Evolutionary conservation across 2,888 invertebrate genomes (phyloP), one percentile per base, ranked within the genome.

Genomic region (Strigamia transsilvanica): DNA sequence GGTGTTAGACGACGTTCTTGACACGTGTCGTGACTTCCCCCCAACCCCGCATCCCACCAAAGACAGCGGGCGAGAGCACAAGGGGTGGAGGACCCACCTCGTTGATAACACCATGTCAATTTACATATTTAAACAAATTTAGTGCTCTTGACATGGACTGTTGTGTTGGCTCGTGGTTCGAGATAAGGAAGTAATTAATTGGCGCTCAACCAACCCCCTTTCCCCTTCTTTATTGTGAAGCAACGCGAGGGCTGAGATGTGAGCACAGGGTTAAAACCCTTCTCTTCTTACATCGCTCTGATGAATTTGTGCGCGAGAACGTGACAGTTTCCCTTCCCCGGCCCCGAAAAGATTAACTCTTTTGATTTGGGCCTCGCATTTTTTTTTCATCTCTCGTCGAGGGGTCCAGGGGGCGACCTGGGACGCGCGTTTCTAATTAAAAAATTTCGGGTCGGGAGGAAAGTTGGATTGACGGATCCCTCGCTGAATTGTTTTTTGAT

Each of bases 111-210:
- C 61, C 34, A 61, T 56, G 51, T 80, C 80, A 80, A 80, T 80
- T 80, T 80, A 80, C 80, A 61, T 80, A 80, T 42, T 80, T 80
- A 80, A 80, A 42, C 80, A 80, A 80, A 80, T 80, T 80, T 80
- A 80, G 80, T 80, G 80, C 80, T 38, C 61, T n/a, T 66, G 61
- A 42, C 56, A 51, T 56, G 61, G 61, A 56, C 61, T 23, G 56
- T 42, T 80, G 41, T 80, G 80, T 80, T 80, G 41, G 80, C 80
- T 38, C 80, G 38, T 46, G 80, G 38, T 80, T 42, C 38, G 61
- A 38, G 80, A 80, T 80, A 80, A 80, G 80, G 41, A 66, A 32
- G 56, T 80, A 80, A 80, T 80, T 80, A 80, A 80, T 80, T 80
- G 80, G 56, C 27, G 51, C 80, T 56, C 61, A 51, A 38, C 80